Evolutionary conservation across 2,888 invertebrate species (phyloP), one percentile per base, ranked within the genome.

Genomic region (Keiferia lycopersicella): DNA sequence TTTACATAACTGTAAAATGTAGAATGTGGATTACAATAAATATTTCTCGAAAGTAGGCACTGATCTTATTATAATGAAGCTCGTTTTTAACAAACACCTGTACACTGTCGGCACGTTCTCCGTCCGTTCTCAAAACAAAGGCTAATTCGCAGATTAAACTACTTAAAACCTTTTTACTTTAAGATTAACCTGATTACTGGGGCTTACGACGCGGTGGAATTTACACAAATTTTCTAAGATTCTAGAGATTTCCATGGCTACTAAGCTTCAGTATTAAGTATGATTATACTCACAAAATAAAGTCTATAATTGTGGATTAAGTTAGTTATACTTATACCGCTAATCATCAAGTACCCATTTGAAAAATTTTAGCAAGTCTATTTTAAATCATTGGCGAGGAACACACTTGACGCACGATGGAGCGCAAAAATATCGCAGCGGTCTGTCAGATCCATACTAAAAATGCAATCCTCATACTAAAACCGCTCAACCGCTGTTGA

Each of bases 101-200:
- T 39, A 39, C 10, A 7, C 10, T 39, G 6, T 41, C 41, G 41
- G 41, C 41, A 41, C 41, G 41, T 41, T n/a, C 34, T 34, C 41
- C 41, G 41, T 41, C n/a, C 14, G 14, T 41, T 14, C 14, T n/a
- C 77, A 78, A 73, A 73, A 66, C 74, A 75, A 76, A 76, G 75
- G 76, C 80, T 80, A 80, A 69, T 81, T 77, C 76, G 75, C 65
- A 78, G 79, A 79, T 78, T 77, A 77, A 75, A 75, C 74, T 73
- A 79, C 77, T 80, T 79, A 76, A 77, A 81, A 76, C 75, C 79
- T 79, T 80, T 80, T 81, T 80, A 80, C 77, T 79, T 75, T 45
- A 61, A 57, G 51, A 62, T 62, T 60, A 56, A 61, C 73, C 71
- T 77, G 73, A 77, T 81, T 79, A 77, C 70, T 68, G 65, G 70